Base-by-base conservation (phyloP, 2,113 vertebrate species). In the Bagarius yarrelli region DNA sequence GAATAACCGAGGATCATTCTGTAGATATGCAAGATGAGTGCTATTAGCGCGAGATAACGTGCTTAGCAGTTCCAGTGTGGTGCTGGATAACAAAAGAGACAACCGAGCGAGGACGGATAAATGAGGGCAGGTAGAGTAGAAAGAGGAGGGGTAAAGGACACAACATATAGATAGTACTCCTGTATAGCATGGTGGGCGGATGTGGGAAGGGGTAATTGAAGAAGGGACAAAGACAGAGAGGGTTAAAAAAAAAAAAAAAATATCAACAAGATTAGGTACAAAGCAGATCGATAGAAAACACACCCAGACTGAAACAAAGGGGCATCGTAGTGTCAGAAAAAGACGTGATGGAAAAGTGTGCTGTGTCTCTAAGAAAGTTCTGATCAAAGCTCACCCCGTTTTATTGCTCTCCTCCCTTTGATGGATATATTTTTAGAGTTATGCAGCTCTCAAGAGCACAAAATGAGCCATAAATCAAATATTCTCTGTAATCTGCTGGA, bases 401-500 rank as follows among this genome's bases (percentile, higher is more conserved):
- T 85, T 56, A 75, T 55, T 83, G 72, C 67, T 71, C 44, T 76
- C 50, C 34, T 71, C 40, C 78, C 72, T 86, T 84, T 80, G 70
- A 84, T 84, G 83, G 83, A 87, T 88, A 78, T 87, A 86, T 80
- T 82, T 88, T 89, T 81, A 85, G 83, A 76, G 66, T 84, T 87
- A 83, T 78, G 56, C 77, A 88, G 81, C 85, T 83, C 88, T 88
- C 86, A 80, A 40, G 83, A 86, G 89, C 66, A 57, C 76, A 12
- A 86, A n/a, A 73, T 64, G n/a, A 88, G 87, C 87, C 64, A 80
- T 63, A 59, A 66, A 92, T 92, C 78, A 87, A 88, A 87, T 91
- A 92, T 92, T 92, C 91, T 86, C 84, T 92, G 82, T 91, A 86
- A 91, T 92, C 87, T 91, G 83, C 79, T 83, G 83, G 84, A 72